These are phyloP conservation scores for Gadopsis marmoratus DNA, from an alignment of 2,797 vertebrate species.

Conservation along the genomic window DNA sequence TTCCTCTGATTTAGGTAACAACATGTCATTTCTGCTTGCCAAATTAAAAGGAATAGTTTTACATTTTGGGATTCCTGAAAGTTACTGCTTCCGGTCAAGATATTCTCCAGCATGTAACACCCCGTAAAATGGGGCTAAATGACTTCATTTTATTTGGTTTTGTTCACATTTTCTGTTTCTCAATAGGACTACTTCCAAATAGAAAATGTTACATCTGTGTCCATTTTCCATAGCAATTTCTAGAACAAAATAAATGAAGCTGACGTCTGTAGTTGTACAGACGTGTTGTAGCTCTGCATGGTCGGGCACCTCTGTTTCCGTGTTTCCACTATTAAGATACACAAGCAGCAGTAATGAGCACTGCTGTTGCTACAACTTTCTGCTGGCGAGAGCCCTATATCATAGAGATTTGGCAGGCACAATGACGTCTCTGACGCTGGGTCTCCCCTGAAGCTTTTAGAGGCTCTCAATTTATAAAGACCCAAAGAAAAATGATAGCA, in stretches of 20 bases:
- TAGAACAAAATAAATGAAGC: slow-evolving; percentile 3
- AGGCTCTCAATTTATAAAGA: slow-evolving; percentile 23
- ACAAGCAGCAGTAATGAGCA: slow-evolving; percentile 45
- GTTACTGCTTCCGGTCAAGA: neutral
- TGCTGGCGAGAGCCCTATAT: slow-evolving; percentile 40
- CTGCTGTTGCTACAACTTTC: slow-evolving; percentile 34
- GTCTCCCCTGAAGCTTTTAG: slow-evolving; percentile 39
- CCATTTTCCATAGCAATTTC: neutral
- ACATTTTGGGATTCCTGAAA: neutral
- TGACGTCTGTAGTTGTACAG: slow-evolving; percentile 2
- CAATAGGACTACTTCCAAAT: neutral
- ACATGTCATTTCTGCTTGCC: neutral
- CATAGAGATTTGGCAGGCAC: slow-evolving; percentile 47
- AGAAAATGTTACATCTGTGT: neutral
- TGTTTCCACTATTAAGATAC: slow-evolving; percentile 59
- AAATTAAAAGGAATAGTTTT: neutral
- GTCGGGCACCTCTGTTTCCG: slow-evolving; percentile 50
- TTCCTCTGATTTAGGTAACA: neutral
- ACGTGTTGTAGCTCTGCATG: slow-evolving; percentile 27
- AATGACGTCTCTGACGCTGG: slow-evolving; percentile 38
- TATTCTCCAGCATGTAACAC: neutral
- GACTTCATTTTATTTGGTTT: neutral
- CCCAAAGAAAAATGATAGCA: slow-evolving; percentile 8
- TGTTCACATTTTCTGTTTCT: neutral
- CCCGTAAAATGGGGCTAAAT: no score